Base-by-base conservation (phyloP, 2,888 invertebrate genomes). In the Megamerina dolium region DNA sequence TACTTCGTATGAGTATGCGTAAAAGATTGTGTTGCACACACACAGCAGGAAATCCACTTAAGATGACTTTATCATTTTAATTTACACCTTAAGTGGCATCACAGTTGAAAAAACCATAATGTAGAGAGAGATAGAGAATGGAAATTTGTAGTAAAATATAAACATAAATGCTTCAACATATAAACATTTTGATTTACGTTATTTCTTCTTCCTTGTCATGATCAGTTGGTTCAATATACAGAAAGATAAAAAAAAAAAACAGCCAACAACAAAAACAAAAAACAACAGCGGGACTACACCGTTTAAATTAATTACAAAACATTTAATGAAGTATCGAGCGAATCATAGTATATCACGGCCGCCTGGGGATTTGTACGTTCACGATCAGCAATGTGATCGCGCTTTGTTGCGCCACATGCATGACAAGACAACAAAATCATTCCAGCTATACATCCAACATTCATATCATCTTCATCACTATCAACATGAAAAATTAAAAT, bases 341-440 rank as follows among this genome's bases (percentile, higher is more conserved):
- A 55, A 30, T 37, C 41, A 50, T 43, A 38, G 41, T 41, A 38
- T 40, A 42, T 38, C 41, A 31, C n/a, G 17, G 45, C 56, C 59
- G 56, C 59, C 56, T 57, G 64, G 60, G 62, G 61, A 63, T 63
- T 57, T 57, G 57, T 56, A 58, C 59, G 60, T 59, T 61, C 45
- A 45, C 48, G 45, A 48, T 49, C 59, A 53, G 56, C 59, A 61
- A 43, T 45, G 41, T 17, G 19, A 34, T 34, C 31, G 31, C 31
- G 14, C 14, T n/a, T 16, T 10, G 14, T 14, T 16, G 14, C 13
- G 56, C 53, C 21, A 18, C 29, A 19, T 31, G 16, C 20, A 37
- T 16, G 34, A 3, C 14, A 31, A 13, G 31, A 31, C 16, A 16
- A 14, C 16, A 29, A 41, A n/a, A n/a, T n/a, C n/a, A n/a, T n/a